These are phyloP conservation scores for Stigmatopora argus DNA, from an alignment of 2,113 vertebrate species.

Conservation along the genomic window DNA sequence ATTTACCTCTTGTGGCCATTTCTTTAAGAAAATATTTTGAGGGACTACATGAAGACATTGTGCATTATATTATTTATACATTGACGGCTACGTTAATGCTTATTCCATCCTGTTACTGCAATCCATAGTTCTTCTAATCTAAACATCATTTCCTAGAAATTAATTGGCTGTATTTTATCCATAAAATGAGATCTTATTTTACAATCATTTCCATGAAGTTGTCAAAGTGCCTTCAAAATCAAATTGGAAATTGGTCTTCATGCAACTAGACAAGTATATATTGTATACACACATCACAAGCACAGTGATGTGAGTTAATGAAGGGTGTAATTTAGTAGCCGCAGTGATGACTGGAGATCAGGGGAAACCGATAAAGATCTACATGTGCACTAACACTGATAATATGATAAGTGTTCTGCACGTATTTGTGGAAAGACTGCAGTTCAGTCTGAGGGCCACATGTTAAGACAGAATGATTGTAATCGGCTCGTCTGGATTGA, in stretches of 20 bases:
- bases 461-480: conserved; percentile 12
- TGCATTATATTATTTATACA: no score
- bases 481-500: background rate
- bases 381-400: conserved; percentile 64
- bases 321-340: conserved; percentile 70
- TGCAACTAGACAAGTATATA: background rate
- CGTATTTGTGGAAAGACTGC: conserved; percentile 12
- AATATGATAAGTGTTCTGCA: conserved; percentile 52
- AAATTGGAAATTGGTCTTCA: conserved; percentile 1
- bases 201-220: background rate
- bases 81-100: no score
- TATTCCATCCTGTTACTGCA: no score
- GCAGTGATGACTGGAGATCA: conserved; percentile 61
- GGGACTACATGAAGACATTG: no score
- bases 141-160: no score
- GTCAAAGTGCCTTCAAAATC: background rate
- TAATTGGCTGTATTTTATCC: no score
- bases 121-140: no score
- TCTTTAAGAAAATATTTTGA: no score
- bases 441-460: conserved; percentile 9
- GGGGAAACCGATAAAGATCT: conserved; percentile 64
- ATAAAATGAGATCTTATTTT: background rate
- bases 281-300: background rate
- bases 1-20: no score
- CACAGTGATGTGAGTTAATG: conserved; percentile 64